Percentiles rank a stretch among this genome's conserved stretches.
phyloP scores from a whole-genome alignment of 2,888 invertebrate species.

The Imbricaverruca yamaguchii region DNA sequence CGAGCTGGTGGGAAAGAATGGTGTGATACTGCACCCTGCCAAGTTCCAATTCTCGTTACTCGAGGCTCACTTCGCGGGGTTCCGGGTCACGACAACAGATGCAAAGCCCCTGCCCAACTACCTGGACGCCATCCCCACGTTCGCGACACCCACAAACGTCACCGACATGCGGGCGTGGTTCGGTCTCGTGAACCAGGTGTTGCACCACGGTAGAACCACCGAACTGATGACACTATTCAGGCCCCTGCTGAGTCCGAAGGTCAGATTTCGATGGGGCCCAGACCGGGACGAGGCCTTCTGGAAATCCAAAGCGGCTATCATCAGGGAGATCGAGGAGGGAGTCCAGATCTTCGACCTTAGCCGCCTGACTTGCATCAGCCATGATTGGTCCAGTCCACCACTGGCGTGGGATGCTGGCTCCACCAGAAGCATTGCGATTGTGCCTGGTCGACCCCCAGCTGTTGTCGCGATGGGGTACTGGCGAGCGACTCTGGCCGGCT shows the following conservation, averaged over 20 bases:
- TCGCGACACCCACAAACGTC: slow-evolving; percentile 3
- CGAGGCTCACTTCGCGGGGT: no score
- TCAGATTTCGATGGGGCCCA: slow-evolving; percentile 7
- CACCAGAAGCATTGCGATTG: no score
- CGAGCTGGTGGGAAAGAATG: no score
- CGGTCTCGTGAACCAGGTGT: slow-evolving; percentile 26
- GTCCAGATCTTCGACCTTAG: slow-evolving; percentile 21
- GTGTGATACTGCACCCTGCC: no score
- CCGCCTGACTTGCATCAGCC: slow-evolving; percentile 16
- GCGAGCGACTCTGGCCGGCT: no score
- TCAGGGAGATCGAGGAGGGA: slow-evolving; percentile 23
- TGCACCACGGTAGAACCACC: no score
- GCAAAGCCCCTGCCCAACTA: slow-evolving; percentile 23
- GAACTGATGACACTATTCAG: no score
- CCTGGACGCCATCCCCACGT: not conserved
- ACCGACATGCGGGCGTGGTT: slow-evolving; percentile 23
- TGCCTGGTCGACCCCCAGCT: not conserved
- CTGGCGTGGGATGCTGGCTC: no score
- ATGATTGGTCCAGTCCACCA: slow-evolving; percentile 18
- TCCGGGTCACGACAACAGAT: not conserved
- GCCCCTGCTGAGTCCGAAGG: no score
- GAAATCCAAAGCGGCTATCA: no score
- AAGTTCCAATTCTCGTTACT: no score
- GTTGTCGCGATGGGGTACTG: slow-evolving; percentile 20
- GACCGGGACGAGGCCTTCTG: slow-evolving; percentile 24